phyloP scores from a whole-genome alignment of 2,113 vertebrate genomes.

The Anarrhichthys ocellatus region DNA sequence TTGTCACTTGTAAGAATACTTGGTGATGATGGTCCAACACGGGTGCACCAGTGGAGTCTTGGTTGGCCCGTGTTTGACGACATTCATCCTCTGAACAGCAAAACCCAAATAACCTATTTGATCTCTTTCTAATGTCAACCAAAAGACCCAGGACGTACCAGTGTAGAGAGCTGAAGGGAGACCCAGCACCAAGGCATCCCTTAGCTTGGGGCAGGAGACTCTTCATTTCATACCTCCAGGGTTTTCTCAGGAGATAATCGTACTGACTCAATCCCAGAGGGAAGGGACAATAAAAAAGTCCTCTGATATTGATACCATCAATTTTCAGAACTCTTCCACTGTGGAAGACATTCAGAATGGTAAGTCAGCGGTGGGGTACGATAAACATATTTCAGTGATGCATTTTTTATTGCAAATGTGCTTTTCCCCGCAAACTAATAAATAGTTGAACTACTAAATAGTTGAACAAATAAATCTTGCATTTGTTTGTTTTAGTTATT shows the following conservation, averaged over 20 bases:
- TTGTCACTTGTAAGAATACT: too few relatives aligned
- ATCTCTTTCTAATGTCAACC: background rate
- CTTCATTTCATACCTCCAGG: slow-evolving; percentile 16
- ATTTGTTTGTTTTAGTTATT: slow-evolving; percentile 7
- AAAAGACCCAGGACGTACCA: background rate
- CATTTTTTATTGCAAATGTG: slow-evolving; percentile 24
- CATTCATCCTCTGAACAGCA: background rate
- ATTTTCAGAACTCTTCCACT: slow-evolving; percentile 36
- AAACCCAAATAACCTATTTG: slow-evolving; percentile 15
- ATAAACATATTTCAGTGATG: slow-evolving; percentile 22
- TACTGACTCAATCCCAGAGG: slow-evolving; percentile 25
- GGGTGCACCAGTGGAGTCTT: background rate
- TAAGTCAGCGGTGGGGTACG: slow-evolving; percentile 12
- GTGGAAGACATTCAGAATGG: slow-evolving; percentile 12
- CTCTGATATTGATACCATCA: slow-evolving; percentile 46
- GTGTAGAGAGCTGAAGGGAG: background rate
- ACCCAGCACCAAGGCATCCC: background rate
- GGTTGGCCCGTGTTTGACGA: background rate
- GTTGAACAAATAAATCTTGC: slow-evolving; percentile 3
- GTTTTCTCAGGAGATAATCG: slow-evolving; percentile 38
- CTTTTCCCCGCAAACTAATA: slow-evolving; percentile 6
- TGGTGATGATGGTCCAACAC: too few relatives aligned
- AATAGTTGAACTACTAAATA: slow-evolving; percentile 12
- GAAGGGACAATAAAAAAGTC: background rate
- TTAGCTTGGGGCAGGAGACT: slow-evolving; percentile 1